Conservation (phyloP, 30 jellyfish, hydroid and myxozoan genomes). For the Turritopsis rubra region DNA sequence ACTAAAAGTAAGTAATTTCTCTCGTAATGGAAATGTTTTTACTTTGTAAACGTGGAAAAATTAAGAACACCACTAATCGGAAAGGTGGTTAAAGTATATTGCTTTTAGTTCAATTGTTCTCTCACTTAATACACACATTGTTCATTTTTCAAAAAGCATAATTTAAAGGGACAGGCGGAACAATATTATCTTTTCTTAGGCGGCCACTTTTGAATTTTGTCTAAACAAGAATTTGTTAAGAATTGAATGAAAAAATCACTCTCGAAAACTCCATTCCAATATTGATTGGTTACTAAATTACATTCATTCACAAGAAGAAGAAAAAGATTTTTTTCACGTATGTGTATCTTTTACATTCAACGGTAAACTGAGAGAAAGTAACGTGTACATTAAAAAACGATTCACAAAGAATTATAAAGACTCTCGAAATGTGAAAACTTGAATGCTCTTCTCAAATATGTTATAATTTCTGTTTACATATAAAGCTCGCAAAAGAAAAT, state of each 20-base stretch:
- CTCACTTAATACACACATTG: not conserved
- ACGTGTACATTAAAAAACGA: slow-evolving; percentile 4
- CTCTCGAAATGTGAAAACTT: slow-evolving; percentile 9
- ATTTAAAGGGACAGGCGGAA: not conserved
- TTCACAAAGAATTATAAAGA: not conserved
- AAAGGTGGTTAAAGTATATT: not conserved
- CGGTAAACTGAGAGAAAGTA: not conserved
- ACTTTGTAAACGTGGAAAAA: not conserved
- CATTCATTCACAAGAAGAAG: not conserved
- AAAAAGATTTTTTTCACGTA: not conserved
- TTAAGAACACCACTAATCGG: not conserved
- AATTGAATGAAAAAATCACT: not conserved
- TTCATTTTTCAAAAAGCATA: not conserved
- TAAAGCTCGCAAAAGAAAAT: slow-evolving; percentile 4
- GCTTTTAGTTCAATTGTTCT: not conserved
- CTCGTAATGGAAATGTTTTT: not conserved
- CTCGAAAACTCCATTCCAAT: not conserved
- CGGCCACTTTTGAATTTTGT: not conserved
- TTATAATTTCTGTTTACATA: slow-evolving; percentile 2
- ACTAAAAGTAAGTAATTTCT: not conserved
- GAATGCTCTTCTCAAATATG: not conserved
- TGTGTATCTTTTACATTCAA: not conserved
- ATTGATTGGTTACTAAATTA: not conserved
- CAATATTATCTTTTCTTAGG: not conserved
- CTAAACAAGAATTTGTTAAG: not conserved